These are phyloP conservation scores for Lagria hirta DNA, from an alignment of 2,888 invertebrate species.

Conservation along the genomic window DNA sequence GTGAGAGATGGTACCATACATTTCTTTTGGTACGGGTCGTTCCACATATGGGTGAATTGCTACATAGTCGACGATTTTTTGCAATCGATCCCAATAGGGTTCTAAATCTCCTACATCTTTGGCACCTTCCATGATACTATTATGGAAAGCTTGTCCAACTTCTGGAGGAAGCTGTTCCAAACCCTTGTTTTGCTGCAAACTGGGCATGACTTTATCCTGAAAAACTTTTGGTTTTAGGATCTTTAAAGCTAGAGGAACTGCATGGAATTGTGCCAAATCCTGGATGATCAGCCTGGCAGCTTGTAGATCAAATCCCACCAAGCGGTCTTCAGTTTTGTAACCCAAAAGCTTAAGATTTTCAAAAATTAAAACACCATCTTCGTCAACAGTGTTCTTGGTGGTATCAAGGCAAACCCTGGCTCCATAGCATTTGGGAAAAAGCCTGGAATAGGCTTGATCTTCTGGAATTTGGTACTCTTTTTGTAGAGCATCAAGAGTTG, in stretches of 20 bases:
- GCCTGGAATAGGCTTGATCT: conserved; percentile 35
- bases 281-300: conserved; percentile 55
- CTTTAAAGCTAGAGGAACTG: conserved; percentile 60
- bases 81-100: conserved; percentile 40
- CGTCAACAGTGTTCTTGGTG: conserved; percentile 54
- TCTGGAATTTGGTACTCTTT: conserved; percentile 53
- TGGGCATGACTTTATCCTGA: conserved; percentile 51
- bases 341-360: conserved; percentile 60
- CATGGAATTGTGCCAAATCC: conserved; percentile 61
- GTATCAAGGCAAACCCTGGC: conserved; percentile 54
- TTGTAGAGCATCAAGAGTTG: conserved; percentile 56
- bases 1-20: conserved; percentile 60
- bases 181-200: conserved; percentile 46
- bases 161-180: conserved; percentile 46
- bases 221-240: conserved; percentile 54
- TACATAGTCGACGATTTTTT: conserved; percentile 40
- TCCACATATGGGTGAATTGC: conserved; percentile 31
- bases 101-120: conserved; percentile 36
- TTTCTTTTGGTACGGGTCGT: conserved; percentile 48
- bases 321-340: conserved; percentile 57
- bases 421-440: conserved; percentile 59
- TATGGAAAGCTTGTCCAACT: conserved; percentile 44
- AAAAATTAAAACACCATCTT: conserved; percentile 60
- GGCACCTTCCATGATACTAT: conserved; percentile 42
- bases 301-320: conserved; percentile 56